Conservation (phyloP, 2,797 vertebrate species). For the Zenarchopterus dispar region DNA sequence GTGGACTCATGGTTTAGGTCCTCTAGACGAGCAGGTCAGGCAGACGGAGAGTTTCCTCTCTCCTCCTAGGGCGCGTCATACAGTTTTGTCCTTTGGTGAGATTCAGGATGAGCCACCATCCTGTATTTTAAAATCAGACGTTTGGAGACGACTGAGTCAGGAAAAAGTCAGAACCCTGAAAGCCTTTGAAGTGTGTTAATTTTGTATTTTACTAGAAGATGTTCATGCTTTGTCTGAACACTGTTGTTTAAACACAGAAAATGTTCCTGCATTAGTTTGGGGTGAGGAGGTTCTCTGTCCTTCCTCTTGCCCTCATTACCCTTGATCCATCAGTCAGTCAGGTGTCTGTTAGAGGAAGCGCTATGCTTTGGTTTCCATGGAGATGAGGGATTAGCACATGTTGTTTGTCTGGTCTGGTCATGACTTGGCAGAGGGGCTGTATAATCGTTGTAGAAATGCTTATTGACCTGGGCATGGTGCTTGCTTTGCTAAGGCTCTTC, state of each 20-base stretch:
- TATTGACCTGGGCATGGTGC: constrained; percentile 7
- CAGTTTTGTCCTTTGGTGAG: constrained; percentile 36
- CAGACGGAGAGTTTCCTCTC: constrained; percentile 13
- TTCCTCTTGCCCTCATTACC: constrained; percentile 18
- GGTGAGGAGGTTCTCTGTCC: constrained; percentile 10
- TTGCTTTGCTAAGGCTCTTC: neutral
- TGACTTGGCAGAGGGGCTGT: constrained; percentile 39
- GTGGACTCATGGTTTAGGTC: constrained; percentile 35
- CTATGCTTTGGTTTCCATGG: constrained; percentile 67
- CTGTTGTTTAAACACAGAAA: neutral
- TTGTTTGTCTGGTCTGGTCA: constrained; percentile 59
- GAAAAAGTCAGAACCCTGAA: constrained; percentile 7
- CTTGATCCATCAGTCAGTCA: constrained; percentile 35
- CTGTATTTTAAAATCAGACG: constrained; percentile 23
- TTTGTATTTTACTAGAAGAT: neutral
- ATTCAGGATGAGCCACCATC: constrained; percentile 26
- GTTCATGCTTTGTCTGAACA: neutral
- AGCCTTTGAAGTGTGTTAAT: neutral
- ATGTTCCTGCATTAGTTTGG: constrained; percentile 7
- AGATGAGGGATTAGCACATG: constrained; percentile 59
- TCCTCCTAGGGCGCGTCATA: constrained; percentile 19
- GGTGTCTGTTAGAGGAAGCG: constrained; percentile 48
- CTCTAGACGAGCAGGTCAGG: constrained; percentile 15
- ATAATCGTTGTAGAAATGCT: constrained; percentile 27
- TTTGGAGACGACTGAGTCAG: neutral